phyloP scores from a whole-genome alignment of 1,140 invertebrate genomes.

The Capitella teleta region DNA sequence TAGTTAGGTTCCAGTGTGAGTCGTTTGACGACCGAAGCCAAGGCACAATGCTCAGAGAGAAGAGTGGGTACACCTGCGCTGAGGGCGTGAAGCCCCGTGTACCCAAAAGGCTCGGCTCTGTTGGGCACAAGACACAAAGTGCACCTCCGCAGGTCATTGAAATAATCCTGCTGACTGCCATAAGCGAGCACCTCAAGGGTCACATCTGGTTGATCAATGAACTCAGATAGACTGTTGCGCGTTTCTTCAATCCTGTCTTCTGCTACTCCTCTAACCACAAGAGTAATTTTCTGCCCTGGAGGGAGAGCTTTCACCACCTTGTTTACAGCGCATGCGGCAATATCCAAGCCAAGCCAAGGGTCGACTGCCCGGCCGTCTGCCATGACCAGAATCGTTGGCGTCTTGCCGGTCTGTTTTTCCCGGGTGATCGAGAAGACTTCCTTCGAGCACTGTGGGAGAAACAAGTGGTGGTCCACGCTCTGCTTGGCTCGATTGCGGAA shows the following conservation, averaged over 20 bases:
- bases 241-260: background rate
- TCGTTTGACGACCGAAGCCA: constrained; percentile 4
- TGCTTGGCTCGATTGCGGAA: constrained; percentile 6
- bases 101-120: constrained; percentile 9
- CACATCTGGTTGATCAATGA: background rate
- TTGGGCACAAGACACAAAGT: constrained; percentile 6
- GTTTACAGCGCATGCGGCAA: background rate
- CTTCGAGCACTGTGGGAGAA: constrained; percentile 8
- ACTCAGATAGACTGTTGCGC: background rate
- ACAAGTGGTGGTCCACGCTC: constrained; percentile 8
- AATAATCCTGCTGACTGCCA: background rate
- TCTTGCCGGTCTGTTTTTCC: background rate
- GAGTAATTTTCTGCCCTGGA: background rate
- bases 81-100: constrained; percentile 2
- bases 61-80: constrained; percentile 11
- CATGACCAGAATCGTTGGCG: background rate
- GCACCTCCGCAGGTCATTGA: background rate
- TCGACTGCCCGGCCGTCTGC: background rate
- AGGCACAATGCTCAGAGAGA: constrained; percentile 1
- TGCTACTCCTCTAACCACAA: background rate
- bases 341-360: background rate
- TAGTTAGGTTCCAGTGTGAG: constrained; percentile 4
- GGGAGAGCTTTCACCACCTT: constrained; percentile 3
- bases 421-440: background rate
- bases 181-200: background rate